Evolutionary conservation across 2,113 vertebrate genomes (phyloP).

Genomic region (Scomber scombrus): DNA sequence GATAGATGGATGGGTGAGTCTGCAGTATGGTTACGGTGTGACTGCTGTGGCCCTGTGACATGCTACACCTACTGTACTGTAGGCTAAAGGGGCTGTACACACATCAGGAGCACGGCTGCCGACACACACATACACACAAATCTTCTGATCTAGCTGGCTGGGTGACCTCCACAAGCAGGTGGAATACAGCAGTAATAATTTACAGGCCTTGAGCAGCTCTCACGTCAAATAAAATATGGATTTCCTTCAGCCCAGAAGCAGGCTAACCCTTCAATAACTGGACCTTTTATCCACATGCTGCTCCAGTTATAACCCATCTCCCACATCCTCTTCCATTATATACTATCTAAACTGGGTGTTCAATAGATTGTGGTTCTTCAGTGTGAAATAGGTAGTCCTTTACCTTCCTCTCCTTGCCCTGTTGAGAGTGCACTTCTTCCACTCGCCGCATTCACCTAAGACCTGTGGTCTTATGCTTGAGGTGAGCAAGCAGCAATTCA

Average conservation of each 20-base stretch:
- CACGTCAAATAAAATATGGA: conserved; percentile 79
- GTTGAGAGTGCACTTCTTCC: background rate
- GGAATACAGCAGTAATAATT: conserved; percentile 79
- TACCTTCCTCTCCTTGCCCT: conserved; percentile 6
- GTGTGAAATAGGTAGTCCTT: background rate
- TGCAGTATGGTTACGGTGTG: conserved; percentile 56
- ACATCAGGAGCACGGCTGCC: conserved; percentile 18
- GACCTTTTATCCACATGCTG: conserved; percentile 56
- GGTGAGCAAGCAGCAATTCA: conserved; percentile 24
- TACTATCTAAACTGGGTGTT: conserved; percentile 17
- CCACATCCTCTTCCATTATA: conserved; percentile 32
- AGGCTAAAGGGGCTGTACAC: conserved; percentile 31
- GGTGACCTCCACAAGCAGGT: conserved; percentile 72
- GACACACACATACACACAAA: conserved; percentile 16
- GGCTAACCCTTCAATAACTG: conserved; percentile 63
- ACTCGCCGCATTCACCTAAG: conserved; percentile 9
- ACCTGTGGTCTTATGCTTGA: background rate
- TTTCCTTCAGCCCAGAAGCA: conserved; percentile 65
- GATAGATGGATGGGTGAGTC: conserved; percentile 70
- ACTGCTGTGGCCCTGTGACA: conserved; percentile 47
- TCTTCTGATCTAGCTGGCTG: conserved; percentile 32
- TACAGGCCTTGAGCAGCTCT: conserved; percentile 73
- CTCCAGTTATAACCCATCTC: conserved; percentile 45
- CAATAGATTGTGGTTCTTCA: background rate
- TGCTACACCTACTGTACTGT: conserved; percentile 29